phyloP scores from a whole-genome alignment of 2,888 invertebrate species.

The Minunthozetes semirufus region DNA sequence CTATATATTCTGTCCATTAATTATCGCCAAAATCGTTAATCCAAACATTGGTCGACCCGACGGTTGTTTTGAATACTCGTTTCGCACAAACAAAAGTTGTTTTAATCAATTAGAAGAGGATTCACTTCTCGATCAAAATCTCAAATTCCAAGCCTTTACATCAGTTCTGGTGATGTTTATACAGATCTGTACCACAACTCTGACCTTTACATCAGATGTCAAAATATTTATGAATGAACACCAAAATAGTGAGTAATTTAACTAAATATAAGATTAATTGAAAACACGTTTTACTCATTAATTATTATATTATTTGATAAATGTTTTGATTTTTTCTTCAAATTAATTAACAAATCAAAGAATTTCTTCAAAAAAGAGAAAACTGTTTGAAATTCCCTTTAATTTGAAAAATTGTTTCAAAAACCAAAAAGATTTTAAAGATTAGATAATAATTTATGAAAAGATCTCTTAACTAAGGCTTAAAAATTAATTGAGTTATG shows the following conservation, averaged over 20 bases:
- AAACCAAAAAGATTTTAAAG: no score
- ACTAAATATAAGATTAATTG: no score
- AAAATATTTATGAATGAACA: constrained; percentile 28
- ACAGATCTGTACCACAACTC: constrained; percentile 18
- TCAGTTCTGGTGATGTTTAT: constrained; percentile 25
- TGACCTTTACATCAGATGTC: constrained; percentile 14
- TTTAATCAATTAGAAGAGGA: constrained; percentile 10
- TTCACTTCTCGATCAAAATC: constrained; percentile 11
- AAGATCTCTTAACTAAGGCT: no score
- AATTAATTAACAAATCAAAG: no score
- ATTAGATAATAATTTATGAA: no score
- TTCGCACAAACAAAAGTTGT: constrained; percentile 6
- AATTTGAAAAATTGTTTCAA: no score
- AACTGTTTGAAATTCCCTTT: no score
- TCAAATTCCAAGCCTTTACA: constrained; percentile 18
- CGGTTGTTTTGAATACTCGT: background rate
- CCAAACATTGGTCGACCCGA: background rate
- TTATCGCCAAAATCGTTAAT: constrained; percentile 17
- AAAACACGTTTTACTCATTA: no score
- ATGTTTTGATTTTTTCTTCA: no score
- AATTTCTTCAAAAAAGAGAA: no score
- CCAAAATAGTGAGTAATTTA: constrained; percentile 13
- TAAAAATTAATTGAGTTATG: no score
- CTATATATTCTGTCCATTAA: constrained; percentile 17
- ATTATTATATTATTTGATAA: no score